Conservation (phyloP, 2,113 vertebrate species). For the Hippoglossus stenolepis region DNA sequence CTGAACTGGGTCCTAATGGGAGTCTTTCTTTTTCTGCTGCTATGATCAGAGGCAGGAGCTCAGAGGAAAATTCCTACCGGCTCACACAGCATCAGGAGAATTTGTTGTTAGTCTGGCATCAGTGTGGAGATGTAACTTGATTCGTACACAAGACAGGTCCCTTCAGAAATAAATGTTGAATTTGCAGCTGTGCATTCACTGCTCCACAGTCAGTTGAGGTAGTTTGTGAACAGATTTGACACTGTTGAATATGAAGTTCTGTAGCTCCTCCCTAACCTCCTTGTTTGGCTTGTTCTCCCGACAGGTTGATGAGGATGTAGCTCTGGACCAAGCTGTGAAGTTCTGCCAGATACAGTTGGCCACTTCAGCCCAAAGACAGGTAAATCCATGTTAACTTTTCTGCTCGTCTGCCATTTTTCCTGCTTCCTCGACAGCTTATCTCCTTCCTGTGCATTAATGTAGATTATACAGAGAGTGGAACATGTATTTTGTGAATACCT, state of each 20-base stretch:
- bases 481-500: background rate
- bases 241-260: background rate
- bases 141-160: background rate
- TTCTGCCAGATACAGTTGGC: constrained; percentile 98
- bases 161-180: background rate
- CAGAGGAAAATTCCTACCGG: background rate
- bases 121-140: background rate
- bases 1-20: constrained; percentile 21
- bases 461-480: background rate
- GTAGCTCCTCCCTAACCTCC: constrained; percentile 10
- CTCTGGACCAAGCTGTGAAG: constrained; percentile 97
- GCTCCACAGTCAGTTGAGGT: too few relatives aligned
- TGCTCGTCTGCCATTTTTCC: background rate
- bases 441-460: background rate
- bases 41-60: constrained; percentile 21
- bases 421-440: background rate
- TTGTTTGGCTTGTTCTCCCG: constrained; percentile 40
- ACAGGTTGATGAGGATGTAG: constrained; percentile 96
- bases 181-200: too few relatives aligned
- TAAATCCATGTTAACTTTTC: constrained; percentile 67
- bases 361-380: constrained; percentile 94
- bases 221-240: background rate
- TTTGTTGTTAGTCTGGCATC: background rate
- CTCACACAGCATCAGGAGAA: constrained; percentile 6
- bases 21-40: constrained; percentile 13